Base-by-base conservation (phyloP, 2,888 invertebrate genomes). In the Philopedon plagiatum region DNA sequence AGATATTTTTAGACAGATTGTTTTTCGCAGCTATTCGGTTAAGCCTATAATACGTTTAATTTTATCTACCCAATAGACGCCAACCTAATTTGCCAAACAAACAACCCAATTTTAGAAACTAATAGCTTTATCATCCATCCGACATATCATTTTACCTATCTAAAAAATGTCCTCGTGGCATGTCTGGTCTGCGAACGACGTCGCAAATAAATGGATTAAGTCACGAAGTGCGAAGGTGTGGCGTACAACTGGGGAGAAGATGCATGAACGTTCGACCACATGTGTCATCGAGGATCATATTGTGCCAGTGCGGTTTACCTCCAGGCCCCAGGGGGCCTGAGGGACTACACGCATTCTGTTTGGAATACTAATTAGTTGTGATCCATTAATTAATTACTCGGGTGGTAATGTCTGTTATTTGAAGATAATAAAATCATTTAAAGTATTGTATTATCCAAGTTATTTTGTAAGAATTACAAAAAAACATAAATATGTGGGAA, bases 201-300 rank as follows among this genome's bases (percentile, higher is more conserved):
- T 51, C 63, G 51, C 58, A 67, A 71, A 72, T 63, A 71, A 67
- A 72, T 72, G 72, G 32, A 72, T 72, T 72, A 72, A 72, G 72
- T 72, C 72, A 72, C 72, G 72, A 67, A 72, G 62, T 32, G 60
- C 67, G 32, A 67, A 72, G 67, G 72, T 71, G 71, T 66, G 71
- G 71, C 71, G 63, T 15, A 58, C 72, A 57, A 62, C 62, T 67
- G 66, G 72, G 67, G 62, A 72, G 67, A 72, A 72, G 72, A 72
- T 58, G 72, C 72, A 72, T 66, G 65, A 71, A 54, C 66, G 46
- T 23, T 56, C 56, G 34, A 61, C 66, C 46, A 67, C 72, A 57
- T 72, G 72, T 72, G 72, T 72, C 72, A 72, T 72, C 66, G 51
- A 44, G 72, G 72, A 72, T 72, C 72, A 72, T 72, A 72, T 72